Conservation (phyloP, 2,797 vertebrate species). For the Manis javanica region DNA sequence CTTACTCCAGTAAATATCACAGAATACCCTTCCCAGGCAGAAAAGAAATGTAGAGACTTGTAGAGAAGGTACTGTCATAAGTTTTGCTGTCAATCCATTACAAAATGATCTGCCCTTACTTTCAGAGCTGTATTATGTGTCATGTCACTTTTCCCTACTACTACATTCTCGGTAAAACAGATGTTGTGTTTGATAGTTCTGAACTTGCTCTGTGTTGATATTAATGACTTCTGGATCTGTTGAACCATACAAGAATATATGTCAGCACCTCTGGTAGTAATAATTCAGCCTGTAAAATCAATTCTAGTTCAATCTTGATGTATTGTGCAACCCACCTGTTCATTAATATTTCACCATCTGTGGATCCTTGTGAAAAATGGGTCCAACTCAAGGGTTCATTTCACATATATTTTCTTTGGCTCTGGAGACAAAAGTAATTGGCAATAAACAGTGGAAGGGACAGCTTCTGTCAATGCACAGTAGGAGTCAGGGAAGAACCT, state of each 20-base stretch:
- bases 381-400: slow-evolving; percentile 40
- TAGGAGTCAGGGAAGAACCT: background rate
- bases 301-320: slow-evolving; percentile 3
- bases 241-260: background rate
- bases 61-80: background rate
- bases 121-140: background rate
- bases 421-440: slow-evolving; percentile 36
- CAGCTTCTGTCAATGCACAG: background rate
- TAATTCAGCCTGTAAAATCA: background rate
- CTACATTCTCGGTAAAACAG: background rate
- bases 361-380: slow-evolving; percentile 30
- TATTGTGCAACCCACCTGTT: slow-evolving; percentile 54
- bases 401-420: slow-evolving; percentile 70
- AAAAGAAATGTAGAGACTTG: background rate
- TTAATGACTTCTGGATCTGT: background rate
- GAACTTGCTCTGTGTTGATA: slow-evolving; percentile 13
- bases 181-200: background rate
- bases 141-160: background rate
- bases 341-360: slow-evolving; percentile 52
- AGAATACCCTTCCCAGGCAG: background rate
- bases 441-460: background rate
- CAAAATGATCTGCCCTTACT: background rate
- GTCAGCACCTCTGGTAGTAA: slow-evolving; percentile 41
- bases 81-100: background rate
- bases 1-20: background rate